Evolutionary conservation across 1,140 invertebrate genomes (phyloP).

Genomic region (Hyphantria cunea): DNA sequence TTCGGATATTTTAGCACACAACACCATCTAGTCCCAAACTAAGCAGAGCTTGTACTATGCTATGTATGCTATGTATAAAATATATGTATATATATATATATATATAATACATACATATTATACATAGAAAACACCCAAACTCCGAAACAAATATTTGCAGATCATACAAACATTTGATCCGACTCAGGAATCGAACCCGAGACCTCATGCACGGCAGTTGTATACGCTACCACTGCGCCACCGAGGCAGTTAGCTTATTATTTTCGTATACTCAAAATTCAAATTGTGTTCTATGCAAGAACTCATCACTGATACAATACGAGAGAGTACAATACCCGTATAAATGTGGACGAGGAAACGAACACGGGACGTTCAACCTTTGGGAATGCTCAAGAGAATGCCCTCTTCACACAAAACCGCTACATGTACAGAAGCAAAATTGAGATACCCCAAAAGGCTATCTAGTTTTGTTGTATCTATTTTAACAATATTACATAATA

Average conservation of each 20-base stretch:
- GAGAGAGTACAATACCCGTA: background rate
- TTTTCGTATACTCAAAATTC: background rate
- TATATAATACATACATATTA: too few relatives aligned
- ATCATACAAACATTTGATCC: too few relatives aligned
- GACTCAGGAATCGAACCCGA: too few relatives aligned
- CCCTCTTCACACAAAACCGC: background rate
- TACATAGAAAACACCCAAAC: too few relatives aligned
- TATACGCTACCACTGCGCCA: too few relatives aligned
- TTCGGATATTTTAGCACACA: too few relatives aligned
- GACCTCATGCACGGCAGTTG: too few relatives aligned
- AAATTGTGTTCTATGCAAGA: background rate
- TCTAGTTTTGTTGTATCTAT: background rate
- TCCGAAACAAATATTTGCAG: too few relatives aligned
- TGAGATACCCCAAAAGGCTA: background rate
- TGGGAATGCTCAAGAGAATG: background rate
- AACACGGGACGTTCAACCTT: background rate
- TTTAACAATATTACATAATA: background rate
- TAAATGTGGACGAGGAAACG: background rate
- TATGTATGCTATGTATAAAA: too few relatives aligned
- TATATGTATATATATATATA: too few relatives aligned
- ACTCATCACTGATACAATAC: background rate
- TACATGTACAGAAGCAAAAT: background rate
- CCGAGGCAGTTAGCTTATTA: background rate
- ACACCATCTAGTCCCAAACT: too few relatives aligned
- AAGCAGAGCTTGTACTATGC: too few relatives aligned